Evolutionary conservation across 2,888 invertebrate genomes (phyloP), one percentile per base, ranked within the genome.

Genomic region (Drosophila eohydei): DNA sequence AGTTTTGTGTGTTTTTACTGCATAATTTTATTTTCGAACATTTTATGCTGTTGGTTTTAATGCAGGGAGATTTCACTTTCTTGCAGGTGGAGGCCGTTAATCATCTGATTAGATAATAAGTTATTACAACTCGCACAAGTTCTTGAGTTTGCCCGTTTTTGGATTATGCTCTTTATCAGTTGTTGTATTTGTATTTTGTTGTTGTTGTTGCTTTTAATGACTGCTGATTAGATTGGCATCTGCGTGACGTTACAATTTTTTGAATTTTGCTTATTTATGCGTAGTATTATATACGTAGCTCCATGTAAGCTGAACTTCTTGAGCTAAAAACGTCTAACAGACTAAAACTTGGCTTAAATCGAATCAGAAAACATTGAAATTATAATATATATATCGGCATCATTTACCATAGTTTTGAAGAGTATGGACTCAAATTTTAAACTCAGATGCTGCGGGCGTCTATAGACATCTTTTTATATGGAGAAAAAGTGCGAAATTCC

Each of bases 21-120:
- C 21, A 40, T 46, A 12, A 7, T 43, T 74, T 50, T 50, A 32
- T 32, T 50, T 50, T 9, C 32, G 50, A 50, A 6, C 50, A 50
- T 12, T 52, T 77, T 55, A 40, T 61, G 69, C 48, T 66, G 61
- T 34, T 51, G 62, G 40, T 46, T 69, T 71, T 56, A 43, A 44
- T 71, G 63, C 65, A 60, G 54, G 30, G 21, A 36, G 66, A 62
- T 80, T 79, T 79, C 80, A 79, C 73, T 80, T 76, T 79, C 79
- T 72, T 78, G 70, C 16, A 36, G 48, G 54, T 62, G 50, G 50
- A 57, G 78, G 51, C 66, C 68, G 74, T 70, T 82, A 80, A 80
- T 82, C 78, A 74, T 66, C 60, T 73, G 84, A 85, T 84, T 85
- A 74, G 81, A 83, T 88, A 85, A 88, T 81, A 58, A 43, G 52